Base-by-base conservation (phyloP, 2,888 invertebrate genomes). In the Ochropacha duplaris region DNA sequence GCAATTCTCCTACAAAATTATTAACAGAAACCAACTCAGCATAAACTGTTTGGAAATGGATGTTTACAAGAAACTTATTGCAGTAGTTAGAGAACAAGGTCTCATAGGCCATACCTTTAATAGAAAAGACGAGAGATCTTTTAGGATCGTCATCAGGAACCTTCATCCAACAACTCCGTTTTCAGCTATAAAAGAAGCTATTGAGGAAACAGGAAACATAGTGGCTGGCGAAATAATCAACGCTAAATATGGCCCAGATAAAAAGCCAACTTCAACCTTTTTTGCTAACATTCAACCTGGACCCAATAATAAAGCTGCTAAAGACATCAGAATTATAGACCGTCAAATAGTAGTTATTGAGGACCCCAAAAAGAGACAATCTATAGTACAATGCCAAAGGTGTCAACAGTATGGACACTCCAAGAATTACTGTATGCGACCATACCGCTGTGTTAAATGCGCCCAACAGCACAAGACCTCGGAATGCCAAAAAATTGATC, bases 81-180 rank as follows among this genome's bases (percentile, higher is more conserved):
- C 1, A 5, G 16, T 22, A 5, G 19, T 49, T 4, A 8, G 49
- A 24, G 19, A 22, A 2, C 22, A 22, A 2, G 49, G 22, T 12
- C 12, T 49, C 1, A 49, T 49, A 4, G 49, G 49, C 3, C 49
- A 49, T 12, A 49, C 49, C 1, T 49, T 49, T 11, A 22, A 19
- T 2, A 19, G 50, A 22, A 68, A 71, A 57, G 63, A 68, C 1
- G 16, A 56, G 6, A 60, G 36, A 49, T 52, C 57, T 9, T 54
- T 22, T 2, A 49, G 66, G 19, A 60, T 71, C 16, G 67, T 70
- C 8, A 66, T 66, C 5, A 66, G 57, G 59, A 61, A 68, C 22
- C 59, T 70, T 0, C 64, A 65, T 24, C 55, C 58, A n/a, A 63
- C 61, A 1, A 66, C 64, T 0, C 68, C 65, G 1, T 52, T 58